Evolutionary conservation across 1,140 invertebrate genomes (phyloP).

Genomic region (Glossosoma conforme): DNA sequence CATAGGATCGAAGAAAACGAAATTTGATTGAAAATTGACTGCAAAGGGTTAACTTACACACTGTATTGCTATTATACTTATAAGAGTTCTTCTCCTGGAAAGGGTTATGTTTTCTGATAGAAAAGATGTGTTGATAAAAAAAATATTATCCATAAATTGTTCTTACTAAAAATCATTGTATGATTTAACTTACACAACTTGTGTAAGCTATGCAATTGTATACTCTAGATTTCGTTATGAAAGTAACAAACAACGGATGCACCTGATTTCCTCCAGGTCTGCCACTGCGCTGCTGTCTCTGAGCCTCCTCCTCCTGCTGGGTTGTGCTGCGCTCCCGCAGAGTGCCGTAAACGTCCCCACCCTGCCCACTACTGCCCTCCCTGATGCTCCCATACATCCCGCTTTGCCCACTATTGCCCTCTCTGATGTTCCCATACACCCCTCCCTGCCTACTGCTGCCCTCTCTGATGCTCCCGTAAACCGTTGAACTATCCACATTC

Average conservation of each 20-base stretch:
- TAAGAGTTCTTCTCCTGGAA: no score
- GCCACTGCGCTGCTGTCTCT: not conserved
- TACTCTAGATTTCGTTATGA: not conserved
- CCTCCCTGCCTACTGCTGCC: not conserved
- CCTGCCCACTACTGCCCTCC: conserved; percentile 1
- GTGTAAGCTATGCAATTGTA: not conserved
- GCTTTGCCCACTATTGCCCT: not conserved
- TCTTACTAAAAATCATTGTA: no score
- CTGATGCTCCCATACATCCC: not conserved
- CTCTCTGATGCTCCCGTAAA: not conserved
- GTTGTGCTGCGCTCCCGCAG: conserved; percentile 8
- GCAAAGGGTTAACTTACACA: no score
- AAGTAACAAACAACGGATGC: conserved; percentile 20
- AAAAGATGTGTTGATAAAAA: conserved; percentile 1
- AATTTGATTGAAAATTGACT: no score
- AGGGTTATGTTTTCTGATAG: no score
- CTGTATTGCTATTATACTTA: no score
- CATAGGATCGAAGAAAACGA: no score
- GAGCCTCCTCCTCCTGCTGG: not conserved
- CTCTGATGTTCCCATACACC: not conserved
- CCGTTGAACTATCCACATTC: no score
- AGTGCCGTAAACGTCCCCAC: conserved; percentile 6
- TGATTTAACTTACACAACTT: no score
- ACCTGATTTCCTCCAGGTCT: conserved; percentile 6
- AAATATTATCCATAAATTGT: not conserved